These are phyloP conservation scores for Atherinosoma microstoma DNA, from an alignment of 2,797 vertebrate genomes.

Conservation along the genomic window DNA sequence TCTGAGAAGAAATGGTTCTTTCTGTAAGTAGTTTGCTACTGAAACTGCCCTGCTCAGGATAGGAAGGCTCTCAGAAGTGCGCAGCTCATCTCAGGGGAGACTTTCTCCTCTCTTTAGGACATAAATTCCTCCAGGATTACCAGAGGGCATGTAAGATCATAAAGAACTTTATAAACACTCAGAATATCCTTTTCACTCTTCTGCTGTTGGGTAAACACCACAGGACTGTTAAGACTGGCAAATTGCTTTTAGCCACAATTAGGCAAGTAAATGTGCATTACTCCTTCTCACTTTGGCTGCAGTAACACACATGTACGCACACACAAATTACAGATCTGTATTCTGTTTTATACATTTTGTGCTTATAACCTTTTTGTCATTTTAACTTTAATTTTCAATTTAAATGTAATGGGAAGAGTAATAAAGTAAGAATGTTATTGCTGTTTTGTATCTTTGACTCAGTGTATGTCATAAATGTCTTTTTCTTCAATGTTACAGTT, in stretches of 20 bases:
- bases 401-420: background rate
- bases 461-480: background rate
- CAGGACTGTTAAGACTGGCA: background rate
- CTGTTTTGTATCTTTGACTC: background rate
- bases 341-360: background rate
- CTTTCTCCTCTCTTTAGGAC: no score
- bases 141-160: background rate
- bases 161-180: background rate
- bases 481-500: slow-evolving; percentile 81
- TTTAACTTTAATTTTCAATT: background rate
- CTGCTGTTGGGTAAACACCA: background rate
- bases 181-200: background rate
- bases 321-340: background rate
- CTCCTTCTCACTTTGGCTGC: background rate
- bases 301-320: background rate
- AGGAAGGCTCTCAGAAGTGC: background rate
- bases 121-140: background rate
- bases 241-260: background rate
- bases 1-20: background rate
- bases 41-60: background rate
- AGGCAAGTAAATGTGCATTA: no score
- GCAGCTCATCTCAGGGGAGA: background rate
- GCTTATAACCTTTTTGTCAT: background rate
- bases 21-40: background rate
- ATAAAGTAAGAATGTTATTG: background rate